Percentiles rank a stretch among this genome's conserved stretches.
phyloP scores from a whole-genome alignment of 2,113 vertebrate species.

The Myotis yumanensis region DNA sequence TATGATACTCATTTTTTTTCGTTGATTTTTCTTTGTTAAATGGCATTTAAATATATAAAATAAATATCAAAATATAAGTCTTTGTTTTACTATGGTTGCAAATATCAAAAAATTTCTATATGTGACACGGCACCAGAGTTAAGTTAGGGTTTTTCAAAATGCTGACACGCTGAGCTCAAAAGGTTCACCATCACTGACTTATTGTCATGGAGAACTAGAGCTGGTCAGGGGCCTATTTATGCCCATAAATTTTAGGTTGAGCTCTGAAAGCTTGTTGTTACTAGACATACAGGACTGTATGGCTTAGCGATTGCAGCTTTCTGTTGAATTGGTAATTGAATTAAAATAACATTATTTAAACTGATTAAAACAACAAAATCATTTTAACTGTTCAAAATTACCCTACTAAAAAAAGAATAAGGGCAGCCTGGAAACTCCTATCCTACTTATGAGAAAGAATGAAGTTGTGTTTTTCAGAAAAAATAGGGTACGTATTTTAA shows the following conservation, averaged over 20 bases:
- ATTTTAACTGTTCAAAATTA: slow-evolving; percentile 15
- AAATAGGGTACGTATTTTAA: neutral
- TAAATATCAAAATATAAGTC: no score
- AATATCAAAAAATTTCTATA: no score
- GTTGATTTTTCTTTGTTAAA: no score
- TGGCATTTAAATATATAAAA: no score
- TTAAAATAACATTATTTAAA: slow-evolving; percentile 7
- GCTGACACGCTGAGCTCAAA: no score
- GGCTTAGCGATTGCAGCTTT: neutral
- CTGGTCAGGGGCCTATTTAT: neutral
- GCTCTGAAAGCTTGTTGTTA: neutral
- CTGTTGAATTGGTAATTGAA: neutral
- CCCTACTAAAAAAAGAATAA: neutral
- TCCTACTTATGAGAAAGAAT: neutral
- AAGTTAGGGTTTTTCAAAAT: no score
- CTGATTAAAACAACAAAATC: slow-evolving; percentile 30
- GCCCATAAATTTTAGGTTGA: neutral
- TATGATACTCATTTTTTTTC: no score
- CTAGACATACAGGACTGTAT: neutral
- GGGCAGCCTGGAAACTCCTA: neutral
- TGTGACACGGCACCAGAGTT: no score
- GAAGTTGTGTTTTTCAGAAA: neutral
- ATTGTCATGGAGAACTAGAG: neutral
- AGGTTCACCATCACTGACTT: neutral
- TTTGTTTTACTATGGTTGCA: no score